These are phyloP conservation scores for Percopsis transmontana DNA, from an alignment of 2,113 vertebrate species.

Conservation along the genomic window DNA sequence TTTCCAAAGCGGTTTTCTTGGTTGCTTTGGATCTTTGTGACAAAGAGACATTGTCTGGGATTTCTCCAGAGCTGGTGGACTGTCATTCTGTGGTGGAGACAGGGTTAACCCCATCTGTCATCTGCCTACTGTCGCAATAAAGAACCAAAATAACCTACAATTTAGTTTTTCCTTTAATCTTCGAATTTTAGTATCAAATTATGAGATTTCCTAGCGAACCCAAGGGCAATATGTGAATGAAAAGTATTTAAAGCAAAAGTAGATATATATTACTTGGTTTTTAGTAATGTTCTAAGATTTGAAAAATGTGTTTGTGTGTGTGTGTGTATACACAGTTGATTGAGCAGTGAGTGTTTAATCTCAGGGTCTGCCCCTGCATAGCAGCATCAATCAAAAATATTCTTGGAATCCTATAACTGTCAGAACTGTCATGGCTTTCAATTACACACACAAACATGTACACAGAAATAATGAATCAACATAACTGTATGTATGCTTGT, in stretches of 20 bases:
- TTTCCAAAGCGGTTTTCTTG: too few relatives aligned
- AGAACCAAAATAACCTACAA: neutral
- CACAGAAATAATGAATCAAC: neutral
- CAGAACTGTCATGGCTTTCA: conserved; percentile 24
- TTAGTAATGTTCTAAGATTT: too few relatives aligned
- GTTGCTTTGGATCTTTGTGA: neutral
- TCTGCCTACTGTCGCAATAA: neutral
- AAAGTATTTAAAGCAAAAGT: neutral
- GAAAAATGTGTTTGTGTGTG: neutral
- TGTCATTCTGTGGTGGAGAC: neutral
- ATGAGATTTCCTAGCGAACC: neutral
- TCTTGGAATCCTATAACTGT: conserved; percentile 7
- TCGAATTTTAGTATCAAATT: too few relatives aligned
- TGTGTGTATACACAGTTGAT: conserved; percentile 20
- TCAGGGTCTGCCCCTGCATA: conserved; percentile 34
- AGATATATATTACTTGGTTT: neutral
- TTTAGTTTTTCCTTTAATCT: neutral
- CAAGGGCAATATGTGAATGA: neutral
- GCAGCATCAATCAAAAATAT: conserved; percentile 40
- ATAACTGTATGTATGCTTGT: too few relatives aligned
- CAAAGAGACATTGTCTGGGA: neutral
- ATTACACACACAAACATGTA: neutral
- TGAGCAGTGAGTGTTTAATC: conserved; percentile 54
- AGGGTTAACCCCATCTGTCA: neutral
- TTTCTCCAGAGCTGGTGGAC: neutral